Conservation (phyloP, 2,797 vertebrate species). For the Hydrolagus colliei region DNA sequence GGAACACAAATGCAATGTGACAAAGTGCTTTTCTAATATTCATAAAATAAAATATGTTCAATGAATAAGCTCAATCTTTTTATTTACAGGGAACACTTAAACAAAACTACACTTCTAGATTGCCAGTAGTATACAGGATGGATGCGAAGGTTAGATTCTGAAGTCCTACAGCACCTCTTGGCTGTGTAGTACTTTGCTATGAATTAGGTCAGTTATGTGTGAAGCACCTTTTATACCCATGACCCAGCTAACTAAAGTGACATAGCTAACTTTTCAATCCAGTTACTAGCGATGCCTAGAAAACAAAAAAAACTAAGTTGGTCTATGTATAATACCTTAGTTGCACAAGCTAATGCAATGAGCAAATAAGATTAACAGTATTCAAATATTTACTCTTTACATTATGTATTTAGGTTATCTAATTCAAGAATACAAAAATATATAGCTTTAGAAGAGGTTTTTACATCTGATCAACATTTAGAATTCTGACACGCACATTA, state of each 20-base stretch:
- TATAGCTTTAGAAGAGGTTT: conserved; percentile 30
- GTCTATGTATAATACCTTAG: conserved; percentile 17
- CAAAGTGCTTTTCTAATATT: conserved; percentile 80
- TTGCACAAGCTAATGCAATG: conserved; percentile 20
- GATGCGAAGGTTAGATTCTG: neutral
- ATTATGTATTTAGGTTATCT: conserved; percentile 26
- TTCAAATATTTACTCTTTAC: conserved; percentile 22
- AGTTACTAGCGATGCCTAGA: conserved; percentile 15
- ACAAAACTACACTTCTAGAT: conserved; percentile 37
- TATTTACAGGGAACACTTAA: conserved; percentile 59
- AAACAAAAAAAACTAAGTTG: conserved; percentile 28
- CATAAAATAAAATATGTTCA: conserved; percentile 81
- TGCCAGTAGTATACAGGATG: conserved; percentile 18
- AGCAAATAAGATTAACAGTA: conserved; percentile 26
- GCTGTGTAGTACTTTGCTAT: conserved; percentile 4
- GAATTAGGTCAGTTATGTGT: conserved; percentile 12
- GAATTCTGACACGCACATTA: conserved; percentile 89
- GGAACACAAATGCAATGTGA: conserved; percentile 57
- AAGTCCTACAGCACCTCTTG: conserved; percentile 4
- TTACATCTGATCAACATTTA: conserved; percentile 47
- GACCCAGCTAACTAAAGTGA: conserved; percentile 11
- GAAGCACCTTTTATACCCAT: conserved; percentile 3
- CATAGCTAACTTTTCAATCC: conserved; percentile 22
- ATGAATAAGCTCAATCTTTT: conserved; percentile 71
- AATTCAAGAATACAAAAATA: conserved; percentile 32